Evolutionary conservation across 2,113 vertebrate genomes (phyloP).

Genomic region (Pao palembangensis): DNA sequence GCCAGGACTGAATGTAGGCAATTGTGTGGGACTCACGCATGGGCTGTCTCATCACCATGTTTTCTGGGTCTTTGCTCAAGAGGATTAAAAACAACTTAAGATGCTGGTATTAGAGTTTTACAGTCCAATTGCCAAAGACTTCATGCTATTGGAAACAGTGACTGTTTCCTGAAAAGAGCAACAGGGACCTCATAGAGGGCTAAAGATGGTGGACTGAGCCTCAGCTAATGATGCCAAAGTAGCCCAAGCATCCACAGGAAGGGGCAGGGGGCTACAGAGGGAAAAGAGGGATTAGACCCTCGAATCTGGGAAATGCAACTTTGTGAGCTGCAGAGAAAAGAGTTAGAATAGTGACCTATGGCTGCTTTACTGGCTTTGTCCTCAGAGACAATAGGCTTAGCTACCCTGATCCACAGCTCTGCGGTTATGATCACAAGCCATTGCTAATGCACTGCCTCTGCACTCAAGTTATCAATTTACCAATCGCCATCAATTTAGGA

Average conservation of each 20-base stretch:
- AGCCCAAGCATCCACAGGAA: constrained; percentile 46
- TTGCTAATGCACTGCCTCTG: constrained; percentile 56
- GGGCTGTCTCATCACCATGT: constrained; percentile 43
- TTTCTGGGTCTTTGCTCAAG: constrained; percentile 57
- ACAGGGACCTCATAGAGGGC: constrained; percentile 52
- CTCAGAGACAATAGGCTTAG: constrained; percentile 70
- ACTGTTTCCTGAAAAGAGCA: constrained; percentile 63
- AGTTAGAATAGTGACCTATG: constrained; percentile 57
- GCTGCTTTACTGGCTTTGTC: constrained; percentile 63
- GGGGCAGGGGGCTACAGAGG: constrained; percentile 24
- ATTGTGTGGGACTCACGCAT: constrained; percentile 40
- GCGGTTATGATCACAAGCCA: constrained; percentile 63
- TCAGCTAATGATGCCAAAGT: constrained; percentile 69
- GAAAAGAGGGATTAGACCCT: constrained; percentile 69
- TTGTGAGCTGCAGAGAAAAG: constrained; percentile 52
- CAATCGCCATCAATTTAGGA: constrained; percentile 67
- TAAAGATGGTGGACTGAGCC: constrained; percentile 59
- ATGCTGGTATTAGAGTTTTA: constrained; percentile 64
- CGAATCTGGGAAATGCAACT: constrained; percentile 62
- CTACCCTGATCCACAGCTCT: constrained; percentile 51
- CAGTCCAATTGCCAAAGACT: constrained; percentile 59
- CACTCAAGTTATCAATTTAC: constrained; percentile 64
- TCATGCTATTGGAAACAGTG: constrained; percentile 65
- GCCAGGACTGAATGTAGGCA: constrained; percentile 16
- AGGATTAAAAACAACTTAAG: constrained; percentile 70